These are phyloP conservation scores for Borostomias antarcticus DNA, from an alignment of 2,797 vertebrate genomes.

Conservation along the genomic window DNA sequence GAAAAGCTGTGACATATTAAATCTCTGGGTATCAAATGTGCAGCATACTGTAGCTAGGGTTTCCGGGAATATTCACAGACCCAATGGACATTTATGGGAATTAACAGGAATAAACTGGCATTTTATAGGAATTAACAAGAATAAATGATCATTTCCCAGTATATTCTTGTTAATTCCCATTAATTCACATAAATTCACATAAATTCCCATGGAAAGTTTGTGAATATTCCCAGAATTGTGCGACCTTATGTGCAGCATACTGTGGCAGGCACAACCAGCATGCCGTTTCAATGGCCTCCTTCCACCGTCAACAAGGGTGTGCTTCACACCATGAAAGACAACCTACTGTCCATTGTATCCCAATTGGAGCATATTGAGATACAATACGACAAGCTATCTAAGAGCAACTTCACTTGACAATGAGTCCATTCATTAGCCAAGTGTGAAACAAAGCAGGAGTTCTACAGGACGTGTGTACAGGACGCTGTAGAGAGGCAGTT, in stretches of 20 bases:
- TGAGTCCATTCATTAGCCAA: conserved; percentile 56
- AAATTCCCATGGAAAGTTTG: too few relatives aligned
- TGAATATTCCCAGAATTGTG: neutral
- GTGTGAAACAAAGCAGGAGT: conserved; percentile 48
- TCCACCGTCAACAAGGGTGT: neutral
- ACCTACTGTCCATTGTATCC: conserved; percentile 57
- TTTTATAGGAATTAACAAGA: too few relatives aligned
- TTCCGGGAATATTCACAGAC: too few relatives aligned
- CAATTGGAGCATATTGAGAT: conserved; percentile 58
- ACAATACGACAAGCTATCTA: conserved; percentile 54
- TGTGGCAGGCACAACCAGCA: conserved; percentile 47
- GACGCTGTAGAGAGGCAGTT: conserved; percentile 33
- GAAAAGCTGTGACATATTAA: conserved; percentile 27
- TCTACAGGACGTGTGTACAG: conserved; percentile 34
- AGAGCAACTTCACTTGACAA: conserved; percentile 50
- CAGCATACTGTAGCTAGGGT: too few relatives aligned
- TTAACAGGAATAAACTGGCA: too few relatives aligned
- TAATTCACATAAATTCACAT: too few relatives aligned
- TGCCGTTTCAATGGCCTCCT: conserved; percentile 43
- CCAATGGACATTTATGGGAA: too few relatives aligned
- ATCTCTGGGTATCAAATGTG: conserved; percentile 25
- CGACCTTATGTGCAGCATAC: neutral
- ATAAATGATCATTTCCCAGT: too few relatives aligned
- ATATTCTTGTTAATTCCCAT: too few relatives aligned
- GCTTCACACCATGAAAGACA: conserved; percentile 41